phyloP scores from a whole-genome alignment of 2,797 vertebrate genomes.

The Strix occidentalis region DNA sequence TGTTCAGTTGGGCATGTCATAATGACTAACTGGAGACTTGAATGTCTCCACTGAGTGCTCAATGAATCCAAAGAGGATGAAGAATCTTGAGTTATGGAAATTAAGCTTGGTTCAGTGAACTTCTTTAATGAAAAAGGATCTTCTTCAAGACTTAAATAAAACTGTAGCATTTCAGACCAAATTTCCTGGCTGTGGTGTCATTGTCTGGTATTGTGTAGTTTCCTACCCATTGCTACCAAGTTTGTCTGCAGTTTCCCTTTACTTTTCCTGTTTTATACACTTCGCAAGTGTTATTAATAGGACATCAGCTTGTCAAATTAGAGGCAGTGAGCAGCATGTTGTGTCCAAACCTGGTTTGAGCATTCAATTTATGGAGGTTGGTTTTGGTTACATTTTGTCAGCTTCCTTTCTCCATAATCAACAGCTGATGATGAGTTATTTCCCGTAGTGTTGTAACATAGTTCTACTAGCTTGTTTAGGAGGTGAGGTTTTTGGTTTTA shows the following conservation, averaged over 20 bases:
- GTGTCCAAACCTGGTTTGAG: not conserved
- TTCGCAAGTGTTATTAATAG: not conserved
- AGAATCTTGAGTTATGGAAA: not conserved
- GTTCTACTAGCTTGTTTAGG: not conserved
- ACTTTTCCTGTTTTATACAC: not conserved
- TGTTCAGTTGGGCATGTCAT: not conserved
- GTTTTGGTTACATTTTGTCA: not conserved
- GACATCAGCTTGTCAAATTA: not conserved
- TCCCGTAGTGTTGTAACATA: not conserved
- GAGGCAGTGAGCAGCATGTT: not conserved
- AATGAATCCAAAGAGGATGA: not conserved
- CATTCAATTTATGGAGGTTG: not conserved
- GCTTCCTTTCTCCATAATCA: not conserved
- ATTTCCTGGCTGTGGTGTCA: not conserved
- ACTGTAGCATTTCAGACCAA: not conserved
- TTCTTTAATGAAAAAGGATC: not conserved
- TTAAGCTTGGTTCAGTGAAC: not conserved
- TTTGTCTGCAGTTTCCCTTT: not conserved
- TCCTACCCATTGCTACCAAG: not conserved
- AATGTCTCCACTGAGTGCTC: not conserved
- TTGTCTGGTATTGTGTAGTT: not conserved
- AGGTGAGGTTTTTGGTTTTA: not conserved
- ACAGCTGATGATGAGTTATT: not conserved
- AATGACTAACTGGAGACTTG: not conserved
- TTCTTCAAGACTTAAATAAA: not conserved